Evolutionary conservation across 2,113 vertebrate species (phyloP), one percentile per base, ranked within the genome.

Genomic region (Blennius ocellaris): DNA sequence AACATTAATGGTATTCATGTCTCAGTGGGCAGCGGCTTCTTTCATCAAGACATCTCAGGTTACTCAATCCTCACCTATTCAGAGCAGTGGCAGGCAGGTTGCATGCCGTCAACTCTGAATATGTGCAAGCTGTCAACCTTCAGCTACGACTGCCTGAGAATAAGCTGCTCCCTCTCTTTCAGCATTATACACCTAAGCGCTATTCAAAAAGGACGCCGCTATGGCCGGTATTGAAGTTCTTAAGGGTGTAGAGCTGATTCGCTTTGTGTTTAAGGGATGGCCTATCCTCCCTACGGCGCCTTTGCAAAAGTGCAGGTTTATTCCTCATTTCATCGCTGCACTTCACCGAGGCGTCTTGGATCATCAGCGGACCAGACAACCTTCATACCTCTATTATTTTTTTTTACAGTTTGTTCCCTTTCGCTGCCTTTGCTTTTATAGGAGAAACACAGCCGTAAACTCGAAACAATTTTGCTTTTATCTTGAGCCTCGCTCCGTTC

Each of bases 261-360:
- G 61, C 17, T 64, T 59, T 79, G 45, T 81, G 79, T 81, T 71
- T 66, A 81, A 66, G 58, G 65, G 54, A 51, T 59, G 47, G 16
- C 30, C 45, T 56, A 14, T 62, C 36, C 52, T 49, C 1, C 30
- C 10, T 3, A 62, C 68, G 54, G 59, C 72, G 64, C 74, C 16
- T 73, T 4, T 76, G 66, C 67, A 64, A 63, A 81, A 61, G 73
- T 61, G 45, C 55, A 73, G 68, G 58, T 71, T 79, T 78, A 74
- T 74, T 83, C 59, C 41, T 83, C 50, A 78, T 81, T 85, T 80
- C 54, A 68, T 81, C 74, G 62, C 53, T 43, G 61, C 65, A 67
- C 69, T 74, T 76, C 76, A 60, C 53, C 3, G 61, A 80, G 68
- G 75, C 36, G 8, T 70, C 69, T 77, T 67, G 73, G 76, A 73